Evolutionary conservation across 2,888 invertebrate species (phyloP).

Genomic region (Melipona bicolor): DNA sequence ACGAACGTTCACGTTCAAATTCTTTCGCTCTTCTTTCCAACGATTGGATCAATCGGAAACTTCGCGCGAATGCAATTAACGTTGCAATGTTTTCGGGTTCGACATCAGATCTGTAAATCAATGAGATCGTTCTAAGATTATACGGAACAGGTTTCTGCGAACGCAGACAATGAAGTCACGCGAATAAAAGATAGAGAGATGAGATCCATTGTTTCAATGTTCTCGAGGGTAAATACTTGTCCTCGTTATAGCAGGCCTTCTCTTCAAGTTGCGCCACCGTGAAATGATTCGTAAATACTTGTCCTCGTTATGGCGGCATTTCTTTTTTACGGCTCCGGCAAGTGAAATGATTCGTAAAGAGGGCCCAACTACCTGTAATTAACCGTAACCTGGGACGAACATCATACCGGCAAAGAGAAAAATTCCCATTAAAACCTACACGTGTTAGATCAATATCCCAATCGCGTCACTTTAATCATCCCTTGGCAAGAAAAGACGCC

Average conservation of each 20-base stretch:
- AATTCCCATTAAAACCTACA: not conserved
- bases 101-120: conserved; percentile 50
- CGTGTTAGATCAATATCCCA: not conserved
- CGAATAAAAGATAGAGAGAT: conserved; percentile 69
- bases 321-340: conserved; percentile 34
- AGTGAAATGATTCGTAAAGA: conserved; percentile 50
- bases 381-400: not conserved
- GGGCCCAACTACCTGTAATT: conserved; percentile 55
- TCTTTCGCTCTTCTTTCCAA: not conserved
- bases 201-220: conserved; percentile 68
- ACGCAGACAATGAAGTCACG: conserved; percentile 55
- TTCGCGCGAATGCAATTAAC: not conserved
- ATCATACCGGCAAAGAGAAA: not conserved
- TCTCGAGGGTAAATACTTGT: conserved; percentile 73
- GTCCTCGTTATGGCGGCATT: conserved; percentile 65
- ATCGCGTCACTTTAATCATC: not conserved
- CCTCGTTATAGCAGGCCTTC: conserved; percentile 64
- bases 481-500: not conserved
- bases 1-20: too few relatives aligned
- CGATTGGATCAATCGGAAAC: not conserved
- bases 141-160: conserved; percentile 45
- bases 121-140: conserved; percentile 58
- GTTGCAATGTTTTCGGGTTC: conserved; percentile 17
- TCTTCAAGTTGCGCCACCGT: conserved; percentile 48
- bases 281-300: conserved; percentile 70